Evolutionary conservation across 2,888 invertebrate species (phyloP), one percentile per base, ranked within the genome.

Genomic region (Danaus chrysippus): DNA sequence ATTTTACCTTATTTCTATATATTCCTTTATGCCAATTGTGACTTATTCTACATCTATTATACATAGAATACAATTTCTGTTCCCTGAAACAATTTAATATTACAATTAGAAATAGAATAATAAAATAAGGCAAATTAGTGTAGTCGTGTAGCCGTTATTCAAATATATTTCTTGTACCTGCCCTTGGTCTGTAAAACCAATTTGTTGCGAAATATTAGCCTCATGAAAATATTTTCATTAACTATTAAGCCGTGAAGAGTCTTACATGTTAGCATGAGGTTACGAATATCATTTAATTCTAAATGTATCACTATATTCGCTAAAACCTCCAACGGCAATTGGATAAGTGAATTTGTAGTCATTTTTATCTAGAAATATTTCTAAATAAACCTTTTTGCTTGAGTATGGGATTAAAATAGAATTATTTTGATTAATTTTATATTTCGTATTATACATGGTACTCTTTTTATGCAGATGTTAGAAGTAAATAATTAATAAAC

Each of bases 1-100:
- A 34, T 5, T 15, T 64, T 72, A 82, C 82, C 77, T 76, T 77
- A 62, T 62, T 72, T 71, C 71, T 80, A 66, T 77, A 90, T 65
- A 80, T 77, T 56, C 87, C 90, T 67, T 77, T 77, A 66, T 79
- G 73, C 90, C 91, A 91, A 67, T 89, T 89, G 62, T 77, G 68
- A 60, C 88, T 86, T 64, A 86, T 76, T 69, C 84, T 78, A 68
- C 79, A 83, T 64, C 72, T 78, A 59, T 83, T 71, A 64, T 85
- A 87, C 72, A 77, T 79, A 15, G 76, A 77, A 17, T 69, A 59
- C 53, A 58, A 15, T 11, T 61, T 61, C 9, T 56, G 43, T 55
- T 72, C 70, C n/a, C 76, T 78, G 68, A 58, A 75, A 71, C 66
- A 42, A 65, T 64, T 42, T 49, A 62, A 61, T 56, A 46, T 71